phyloP scores from a whole-genome alignment of 2,113 vertebrate genomes.

The Eolophus roseicapilla region DNA sequence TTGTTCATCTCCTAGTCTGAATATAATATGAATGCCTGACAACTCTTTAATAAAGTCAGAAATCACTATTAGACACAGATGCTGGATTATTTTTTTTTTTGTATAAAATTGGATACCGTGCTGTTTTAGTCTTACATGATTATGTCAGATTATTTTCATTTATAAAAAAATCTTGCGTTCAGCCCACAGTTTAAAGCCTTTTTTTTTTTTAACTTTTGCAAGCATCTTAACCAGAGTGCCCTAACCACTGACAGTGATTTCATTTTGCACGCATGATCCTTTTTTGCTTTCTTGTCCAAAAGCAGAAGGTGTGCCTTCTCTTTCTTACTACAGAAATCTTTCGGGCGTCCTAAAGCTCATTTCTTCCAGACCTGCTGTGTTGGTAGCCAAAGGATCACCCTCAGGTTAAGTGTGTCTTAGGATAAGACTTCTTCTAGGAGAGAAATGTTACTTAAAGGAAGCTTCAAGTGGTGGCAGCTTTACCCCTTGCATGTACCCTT shows the following conservation, averaged over 20 bases:
- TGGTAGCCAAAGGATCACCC: not conserved
- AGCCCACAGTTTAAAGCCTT: not conserved
- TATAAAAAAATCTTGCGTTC: not conserved
- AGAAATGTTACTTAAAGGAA: not conserved
- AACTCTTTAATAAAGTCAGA: not conserved
- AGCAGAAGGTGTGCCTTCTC: not conserved
- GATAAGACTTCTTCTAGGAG: not conserved
- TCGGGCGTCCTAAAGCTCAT: not conserved
- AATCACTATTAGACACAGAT: not conserved
- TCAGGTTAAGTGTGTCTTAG: constrained; percentile 1
- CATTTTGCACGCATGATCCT: not conserved
- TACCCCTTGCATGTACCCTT: not conserved
- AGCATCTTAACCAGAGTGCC: not conserved
- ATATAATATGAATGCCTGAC: not conserved
- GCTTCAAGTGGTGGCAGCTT: not conserved
- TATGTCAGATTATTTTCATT: not conserved
- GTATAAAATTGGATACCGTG: not conserved
- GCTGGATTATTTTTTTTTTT: not conserved
- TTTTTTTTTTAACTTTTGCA: not conserved
- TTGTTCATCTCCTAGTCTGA: not conserved
- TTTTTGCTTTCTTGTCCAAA: not conserved
- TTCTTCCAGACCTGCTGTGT: not conserved
- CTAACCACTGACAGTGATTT: not conserved
- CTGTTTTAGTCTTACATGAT: not conserved
- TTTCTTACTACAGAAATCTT: not conserved